Evolutionary conservation across 2,113 vertebrate genomes (phyloP).

Genomic region (human (Homo sapiens)): GRCh38 chrX:9472001-9472500

Average conservation of each 20-base stretch:
- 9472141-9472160: accelerated
- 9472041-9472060: accelerated
- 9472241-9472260: neutral
- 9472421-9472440: too few species aligned
- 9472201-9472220: neutral
- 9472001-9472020: accelerated
- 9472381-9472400: neutral
- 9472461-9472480: neutral
- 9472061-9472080: neutral
- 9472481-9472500: neutral
- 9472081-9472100: accelerated
- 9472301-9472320: neutral
- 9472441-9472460: neutral
- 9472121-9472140: accelerated
- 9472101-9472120: accelerated
- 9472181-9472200: neutral
- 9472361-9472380: too few species aligned
- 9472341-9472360: too few species aligned
- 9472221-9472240: neutral
- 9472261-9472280: neutral
- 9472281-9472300: neutral
- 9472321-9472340: too few species aligned
- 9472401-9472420: neutral
- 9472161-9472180: neutral
- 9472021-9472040: neutral